Evolutionary conservation across 2,113 vertebrate genomes (phyloP).

Genomic region (Ancistrus triradiatus): DNA sequence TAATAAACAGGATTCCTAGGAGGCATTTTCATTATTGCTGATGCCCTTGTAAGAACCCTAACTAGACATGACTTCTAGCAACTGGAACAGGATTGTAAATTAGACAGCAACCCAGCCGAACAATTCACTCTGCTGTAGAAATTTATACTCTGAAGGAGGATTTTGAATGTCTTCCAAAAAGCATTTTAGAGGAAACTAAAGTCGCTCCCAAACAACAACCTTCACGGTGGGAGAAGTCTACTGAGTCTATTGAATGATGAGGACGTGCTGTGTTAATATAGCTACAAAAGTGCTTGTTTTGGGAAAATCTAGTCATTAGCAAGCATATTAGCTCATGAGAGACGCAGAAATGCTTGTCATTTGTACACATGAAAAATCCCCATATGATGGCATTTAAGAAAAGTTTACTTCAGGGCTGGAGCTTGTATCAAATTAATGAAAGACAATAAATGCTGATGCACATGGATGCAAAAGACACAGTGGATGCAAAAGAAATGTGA

Average conservation of each 20-base stretch:
- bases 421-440: not conserved
- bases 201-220: constrained; percentile 21
- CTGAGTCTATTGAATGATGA: too few relatives aligned
- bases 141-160: constrained; percentile 39
- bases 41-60: not conserved
- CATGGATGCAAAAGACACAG: not conserved
- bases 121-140: constrained; percentile 21
- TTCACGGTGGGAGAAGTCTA: constrained; percentile 26
- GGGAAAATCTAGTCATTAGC: constrained; percentile 11
- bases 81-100: constrained; percentile 14
- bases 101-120: constrained; percentile 3
- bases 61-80: not conserved
- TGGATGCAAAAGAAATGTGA: constrained; percentile 8
- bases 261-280: constrained; percentile 17
- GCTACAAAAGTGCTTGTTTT: not conserved
- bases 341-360: not conserved
- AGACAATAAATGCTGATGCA: constrained; percentile 6
- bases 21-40: constrained; percentile 2
- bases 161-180: constrained; percentile 53
- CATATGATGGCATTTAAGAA: not conserved
- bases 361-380: constrained; percentile 2
- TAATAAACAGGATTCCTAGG: not conserved
- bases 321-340: too few relatives aligned
- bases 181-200: constrained; percentile 49
- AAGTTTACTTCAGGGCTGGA: not conserved